Percentiles rank a stretch among this genome's conserved stretches.
phyloP scores from a whole-genome alignment of 2,888 invertebrate genomes.

The Iphiclides podalirius region DNA sequence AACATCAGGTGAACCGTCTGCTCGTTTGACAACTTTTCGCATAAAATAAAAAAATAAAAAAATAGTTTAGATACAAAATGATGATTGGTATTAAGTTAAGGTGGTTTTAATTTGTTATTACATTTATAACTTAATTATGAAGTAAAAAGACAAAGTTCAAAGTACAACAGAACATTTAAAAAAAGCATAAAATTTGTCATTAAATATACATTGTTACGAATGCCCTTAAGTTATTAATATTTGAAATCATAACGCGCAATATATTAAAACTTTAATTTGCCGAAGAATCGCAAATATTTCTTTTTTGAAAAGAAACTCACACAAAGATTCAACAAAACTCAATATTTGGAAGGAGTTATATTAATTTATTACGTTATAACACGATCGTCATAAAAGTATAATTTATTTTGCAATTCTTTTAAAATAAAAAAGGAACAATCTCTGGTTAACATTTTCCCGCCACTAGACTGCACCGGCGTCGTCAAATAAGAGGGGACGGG shows the following conservation, averaged over 20 bases:
- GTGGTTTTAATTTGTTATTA: no score
- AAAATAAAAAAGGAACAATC: not conserved
- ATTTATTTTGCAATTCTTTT: not conserved
- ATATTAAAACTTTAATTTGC: not conserved
- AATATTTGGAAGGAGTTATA: not conserved
- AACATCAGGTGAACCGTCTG: no score
- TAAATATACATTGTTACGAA: not conserved
- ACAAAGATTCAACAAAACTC: not conserved
- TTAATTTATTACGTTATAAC: not conserved
- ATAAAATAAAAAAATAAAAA: no score
- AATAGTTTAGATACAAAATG: no score
- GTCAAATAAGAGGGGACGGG: conserved; percentile 31
- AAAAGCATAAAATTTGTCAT: no score
- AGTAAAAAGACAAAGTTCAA: no score
- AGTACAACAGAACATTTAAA: no score
- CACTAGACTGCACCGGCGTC: conserved; percentile 4
- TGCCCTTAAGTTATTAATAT: not conserved
- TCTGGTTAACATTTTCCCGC: not conserved
- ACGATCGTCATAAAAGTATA: not conserved
- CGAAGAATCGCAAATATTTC: not conserved
- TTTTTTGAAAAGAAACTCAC: not conserved
- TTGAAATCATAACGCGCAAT: not conserved
- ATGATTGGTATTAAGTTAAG: no score
- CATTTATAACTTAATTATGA: no score
- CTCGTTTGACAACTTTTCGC: no score